These are phyloP conservation scores for Ecdyonurus torrentis DNA, from an alignment of 2,888 invertebrate genomes.

Conservation along the genomic window DNA sequence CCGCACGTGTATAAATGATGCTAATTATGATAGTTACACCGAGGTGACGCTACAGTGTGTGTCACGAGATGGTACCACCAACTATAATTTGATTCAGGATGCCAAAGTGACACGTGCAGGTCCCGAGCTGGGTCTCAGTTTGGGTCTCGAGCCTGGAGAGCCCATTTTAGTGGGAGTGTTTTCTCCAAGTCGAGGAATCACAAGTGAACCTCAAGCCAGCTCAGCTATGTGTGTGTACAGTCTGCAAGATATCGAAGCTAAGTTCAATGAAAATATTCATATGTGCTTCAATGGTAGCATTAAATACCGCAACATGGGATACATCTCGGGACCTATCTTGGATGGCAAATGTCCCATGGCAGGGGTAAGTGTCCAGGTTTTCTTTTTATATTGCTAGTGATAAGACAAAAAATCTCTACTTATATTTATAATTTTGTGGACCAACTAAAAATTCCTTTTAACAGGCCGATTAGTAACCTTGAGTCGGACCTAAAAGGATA, in stretches of 20 bases:
- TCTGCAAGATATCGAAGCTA: constrained; percentile 73
- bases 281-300: constrained; percentile 94
- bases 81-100: constrained; percentile 85
- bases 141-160: constrained; percentile 64
- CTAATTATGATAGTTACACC: constrained; percentile 91
- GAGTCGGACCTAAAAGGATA: neutral
- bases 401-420: neutral
- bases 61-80: constrained; percentile 41
- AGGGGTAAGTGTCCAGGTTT: constrained; percentile 36
- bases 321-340: constrained; percentile 77
- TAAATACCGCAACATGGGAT: constrained; percentile 80
- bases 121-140: constrained; percentile 59
- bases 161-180: constrained; percentile 77
- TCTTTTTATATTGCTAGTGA: neutral
- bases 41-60: constrained; percentile 87
- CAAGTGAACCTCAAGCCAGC: constrained; percentile 60
- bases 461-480: neutral
- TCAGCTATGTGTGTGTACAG: constrained; percentile 91
- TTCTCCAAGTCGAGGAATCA: constrained; percentile 75
- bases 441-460: neutral
- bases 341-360: constrained; percentile 82
- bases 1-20: constrained; percentile 86
- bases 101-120: constrained; percentile 79
- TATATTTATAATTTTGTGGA: neutral
- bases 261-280: constrained; percentile 92